Conservation (phyloP, 1,140 invertebrate genomes). For the Drosophila funebris region DNA sequence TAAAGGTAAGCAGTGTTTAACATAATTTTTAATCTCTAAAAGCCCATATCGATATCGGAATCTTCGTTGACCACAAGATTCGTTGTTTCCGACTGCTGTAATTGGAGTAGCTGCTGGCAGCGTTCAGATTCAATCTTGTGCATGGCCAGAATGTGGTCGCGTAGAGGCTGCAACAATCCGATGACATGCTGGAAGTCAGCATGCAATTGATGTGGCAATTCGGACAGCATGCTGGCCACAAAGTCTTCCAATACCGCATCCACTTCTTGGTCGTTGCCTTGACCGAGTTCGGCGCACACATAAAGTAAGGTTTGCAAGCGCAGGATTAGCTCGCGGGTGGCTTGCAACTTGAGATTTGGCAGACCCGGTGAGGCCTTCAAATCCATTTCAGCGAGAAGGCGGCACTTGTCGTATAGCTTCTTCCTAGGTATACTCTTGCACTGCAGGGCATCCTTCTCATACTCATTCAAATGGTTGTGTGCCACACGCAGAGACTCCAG, state of each 20-base stretch:
- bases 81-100: background rate
- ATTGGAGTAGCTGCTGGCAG: conserved; percentile 8
- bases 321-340: conserved; percentile 26
- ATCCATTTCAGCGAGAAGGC: conserved; percentile 46
- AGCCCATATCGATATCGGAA: conserved; percentile 7
- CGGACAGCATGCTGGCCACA: conserved; percentile 13
- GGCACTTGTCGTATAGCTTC: conserved; percentile 36
- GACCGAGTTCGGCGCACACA: conserved; percentile 31
- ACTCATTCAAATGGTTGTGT: conserved; percentile 24
- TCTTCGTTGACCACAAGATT: conserved; percentile 1
- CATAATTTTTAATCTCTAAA: background rate
- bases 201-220: conserved; percentile 5
- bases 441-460: conserved; percentile 1
- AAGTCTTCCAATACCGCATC: conserved; percentile 24
- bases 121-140: background rate
- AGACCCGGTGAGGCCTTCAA: conserved; percentile 3
- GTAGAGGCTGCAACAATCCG: background rate
- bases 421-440: background rate
- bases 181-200: conserved; percentile 7
- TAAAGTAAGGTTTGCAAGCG: conserved; percentile 52
- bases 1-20: background rate
- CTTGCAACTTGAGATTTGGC: background rate
- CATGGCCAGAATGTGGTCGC: conserved; percentile 1
- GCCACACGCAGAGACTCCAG: conserved; percentile 33
- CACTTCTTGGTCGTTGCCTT: conserved; percentile 35